Evolutionary conservation across 2,113 vertebrate species (phyloP).

Genomic region (Upupa epops): DNA sequence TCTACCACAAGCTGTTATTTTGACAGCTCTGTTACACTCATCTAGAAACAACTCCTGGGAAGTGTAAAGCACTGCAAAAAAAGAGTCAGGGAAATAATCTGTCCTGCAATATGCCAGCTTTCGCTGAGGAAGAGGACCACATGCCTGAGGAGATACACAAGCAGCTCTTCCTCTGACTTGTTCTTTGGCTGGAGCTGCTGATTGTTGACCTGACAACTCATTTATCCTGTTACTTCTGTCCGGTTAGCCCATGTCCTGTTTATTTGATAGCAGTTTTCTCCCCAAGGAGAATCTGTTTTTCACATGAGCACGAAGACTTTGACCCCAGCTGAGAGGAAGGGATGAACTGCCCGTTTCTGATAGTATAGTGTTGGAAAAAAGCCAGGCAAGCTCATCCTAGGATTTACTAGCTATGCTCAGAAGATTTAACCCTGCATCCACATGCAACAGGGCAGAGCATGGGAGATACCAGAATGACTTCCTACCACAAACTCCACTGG

Average conservation of each 20-base stretch:
- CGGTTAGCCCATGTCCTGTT: neutral
- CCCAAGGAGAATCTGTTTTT: neutral
- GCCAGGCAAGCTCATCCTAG: neutral
- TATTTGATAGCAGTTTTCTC: neutral
- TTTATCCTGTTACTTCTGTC: neutral
- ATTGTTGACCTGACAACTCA: neutral
- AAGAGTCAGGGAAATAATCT: slow-evolving; percentile 24
- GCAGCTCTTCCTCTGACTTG: neutral
- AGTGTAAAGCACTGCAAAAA: slow-evolving; percentile 49
- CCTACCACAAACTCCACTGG: neutral
- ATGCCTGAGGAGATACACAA: neutral
- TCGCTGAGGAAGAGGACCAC: neutral
- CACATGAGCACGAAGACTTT: neutral
- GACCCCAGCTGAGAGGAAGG: neutral
- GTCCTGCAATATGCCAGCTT: slow-evolving; percentile 52
- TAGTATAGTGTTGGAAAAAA: neutral
- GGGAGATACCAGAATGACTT: neutral
- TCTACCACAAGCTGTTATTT: slow-evolving; percentile 52
- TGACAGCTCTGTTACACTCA: slow-evolving; percentile 64
- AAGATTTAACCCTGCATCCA: neutral
- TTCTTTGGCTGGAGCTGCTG: neutral
- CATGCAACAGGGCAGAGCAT: neutral
- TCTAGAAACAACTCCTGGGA: slow-evolving; percentile 52
- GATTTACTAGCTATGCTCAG: neutral
- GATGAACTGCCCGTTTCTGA: neutral